Evolutionary conservation across 1,140 invertebrate species (phyloP).

Genomic region (Subanguina moxae): DNA sequence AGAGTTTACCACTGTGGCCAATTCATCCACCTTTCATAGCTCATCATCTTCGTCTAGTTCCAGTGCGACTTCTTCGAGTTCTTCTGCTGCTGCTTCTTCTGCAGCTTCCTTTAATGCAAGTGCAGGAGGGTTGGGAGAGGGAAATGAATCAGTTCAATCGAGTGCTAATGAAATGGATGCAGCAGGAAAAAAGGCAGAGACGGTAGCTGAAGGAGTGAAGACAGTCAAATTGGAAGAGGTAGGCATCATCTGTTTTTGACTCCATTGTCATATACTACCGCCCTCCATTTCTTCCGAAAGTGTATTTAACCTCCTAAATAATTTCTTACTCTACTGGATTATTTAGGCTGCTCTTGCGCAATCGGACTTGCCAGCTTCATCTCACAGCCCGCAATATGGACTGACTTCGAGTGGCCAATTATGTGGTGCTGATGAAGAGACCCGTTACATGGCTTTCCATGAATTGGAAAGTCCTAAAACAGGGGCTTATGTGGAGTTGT

Average conservation of each 20-base stretch:
- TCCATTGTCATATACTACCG: no score
- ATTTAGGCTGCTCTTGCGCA: no score
- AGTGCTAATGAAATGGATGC: constrained; percentile 13
- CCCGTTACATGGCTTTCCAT: constrained; percentile 4
- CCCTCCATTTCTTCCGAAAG: no score
- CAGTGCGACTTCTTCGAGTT: neutral
- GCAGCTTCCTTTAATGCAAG: constrained; percentile 10
- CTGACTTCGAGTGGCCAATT: no score
- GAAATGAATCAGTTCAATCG: neutral
- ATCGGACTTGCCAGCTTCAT: no score
- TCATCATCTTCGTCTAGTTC: neutral
- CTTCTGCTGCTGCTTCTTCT: constrained; percentile 1
- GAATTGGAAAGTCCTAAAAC: neutral
- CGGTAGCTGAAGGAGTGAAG: neutral
- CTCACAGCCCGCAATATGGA: no score
- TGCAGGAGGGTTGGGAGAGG: neutral
- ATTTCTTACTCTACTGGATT: no score
- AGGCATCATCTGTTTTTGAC: neutral
- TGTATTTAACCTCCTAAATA: no score
- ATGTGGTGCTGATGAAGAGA: constrained; percentile 1
- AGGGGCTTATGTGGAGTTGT: constrained; percentile 6
- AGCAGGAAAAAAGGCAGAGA: constrained; percentile 4
- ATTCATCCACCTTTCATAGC: neutral
- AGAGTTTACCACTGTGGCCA: neutral
- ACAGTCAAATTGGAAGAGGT: neutral